Percentiles rank a stretch among this genome's conserved stretches.
Conservation (phyloP, 2,113 vertebrate genomes). For the cat (Felis catus) region F.catus_Fca126_mat1.0 CM031421.1:105967501-105968000, state of each 20-base stretch:
- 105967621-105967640: background rate
- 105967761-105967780: background rate
- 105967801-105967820: background rate
- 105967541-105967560: background rate
- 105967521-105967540: too few species aligned
- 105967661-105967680: background rate
- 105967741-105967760: background rate
- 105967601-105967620: background rate
- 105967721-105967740: background rate
- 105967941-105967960: background rate
- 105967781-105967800: too few species aligned
- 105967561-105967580: too few species aligned
- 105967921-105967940: background rate
- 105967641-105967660: background rate
- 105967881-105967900: background rate
- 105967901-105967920: background rate
- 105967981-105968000: background rate
- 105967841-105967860: background rate
- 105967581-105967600: background rate
- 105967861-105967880: background rate
- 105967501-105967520: too few species aligned
- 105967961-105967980: background rate
- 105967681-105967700: background rate
- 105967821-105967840: background rate
- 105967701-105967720: background rate